Base-by-base conservation (phyloP, 2,797 vertebrate genomes). In the Manis crassicaudata region DNA sequence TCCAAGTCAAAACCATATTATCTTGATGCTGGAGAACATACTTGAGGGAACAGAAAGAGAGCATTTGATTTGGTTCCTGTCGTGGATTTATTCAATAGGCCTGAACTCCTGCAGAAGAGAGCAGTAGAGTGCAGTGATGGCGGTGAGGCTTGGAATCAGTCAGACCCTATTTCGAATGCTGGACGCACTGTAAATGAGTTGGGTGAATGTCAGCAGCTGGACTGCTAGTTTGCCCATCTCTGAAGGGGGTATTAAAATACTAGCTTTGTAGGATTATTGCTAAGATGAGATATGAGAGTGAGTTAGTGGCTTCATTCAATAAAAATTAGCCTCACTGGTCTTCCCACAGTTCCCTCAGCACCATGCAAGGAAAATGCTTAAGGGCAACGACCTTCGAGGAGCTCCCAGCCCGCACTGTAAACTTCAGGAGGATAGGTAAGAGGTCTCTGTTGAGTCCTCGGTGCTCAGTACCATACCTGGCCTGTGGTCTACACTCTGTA, bases 191-290 rank as follows among this genome's bases (percentile, higher is more conserved):
- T 43, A 63, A 16, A 40, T 32, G 52, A 86, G 27, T 20, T 63
- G 70, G 76, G 75, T 83, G 90, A 90, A 92, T 0, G 2, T 32
- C 60, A 82, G n/a, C 58, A 90, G 56, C 21, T 63, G 1, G 29
- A 86, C 80, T 6, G 75, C 68, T 13, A 81, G 21, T 63, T 67
- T 91, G 56, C 62, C 95, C 50, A 12, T 88, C n/a, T 82, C 20
- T 40, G 70, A 92, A 81, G 29, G 63, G 5, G 29, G 16, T 62
- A 5, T 56, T 60, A 68, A 94, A 88, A 79, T 65, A 12, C 72
- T 11, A 20, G 14, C n/a, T 90, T 54, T 23, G 8, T 21, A 56
- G 52, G n/a, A 3, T 62, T 80, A 67, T 21, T 23, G 46, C 27
- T 85, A 70, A 56, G 62, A 62, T 56, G 62, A 87, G 50, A 32